phyloP scores from a whole-genome alignment of 2,113 vertebrate genomes.

The Patagioenas fasciata region DNA sequence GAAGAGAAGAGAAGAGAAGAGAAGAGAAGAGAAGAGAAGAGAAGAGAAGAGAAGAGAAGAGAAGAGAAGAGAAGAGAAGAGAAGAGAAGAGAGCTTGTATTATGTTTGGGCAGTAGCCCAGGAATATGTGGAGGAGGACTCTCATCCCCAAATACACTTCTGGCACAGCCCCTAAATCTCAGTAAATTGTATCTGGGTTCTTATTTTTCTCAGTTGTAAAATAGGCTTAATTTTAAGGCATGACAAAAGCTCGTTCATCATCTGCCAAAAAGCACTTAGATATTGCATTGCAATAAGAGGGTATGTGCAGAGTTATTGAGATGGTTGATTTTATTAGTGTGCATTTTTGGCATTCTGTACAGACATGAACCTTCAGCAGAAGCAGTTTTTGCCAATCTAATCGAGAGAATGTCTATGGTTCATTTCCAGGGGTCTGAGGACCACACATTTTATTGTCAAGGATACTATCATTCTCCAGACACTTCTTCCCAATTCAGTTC shows the following conservation, averaged over 20 bases:
- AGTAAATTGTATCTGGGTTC: slow-evolving; percentile 17
- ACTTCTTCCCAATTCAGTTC: background rate
- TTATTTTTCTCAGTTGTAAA: slow-evolving; percentile 50
- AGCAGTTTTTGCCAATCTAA: background rate
- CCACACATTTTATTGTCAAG: background rate
- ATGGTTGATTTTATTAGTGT: slow-evolving; percentile 2
- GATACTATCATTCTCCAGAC: background rate
- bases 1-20: too few species aligned
- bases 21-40: too few species aligned
- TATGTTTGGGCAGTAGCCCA: slow-evolving; percentile 22
- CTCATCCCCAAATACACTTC: slow-evolving; percentile 7
- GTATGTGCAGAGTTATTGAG: background rate
- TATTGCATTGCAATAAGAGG: background rate
- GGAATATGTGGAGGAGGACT: slow-evolving; percentile 13
- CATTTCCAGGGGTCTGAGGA: background rate
- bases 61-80: background rate
- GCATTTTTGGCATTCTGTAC: slow-evolving; percentile 6
- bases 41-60: background rate
- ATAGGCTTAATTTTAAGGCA: slow-evolving; percentile 35
- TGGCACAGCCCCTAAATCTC: slow-evolving; percentile 27
- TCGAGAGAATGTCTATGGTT: background rate
- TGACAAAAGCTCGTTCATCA: slow-evolving; percentile 32
- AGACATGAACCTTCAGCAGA: background rate
- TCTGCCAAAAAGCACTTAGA: slow-evolving; percentile 33
- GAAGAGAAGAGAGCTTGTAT: background rate